Evolutionary conservation across 2,113 vertebrate genomes (phyloP).

Genomic region (Symphodus melops): DNA sequence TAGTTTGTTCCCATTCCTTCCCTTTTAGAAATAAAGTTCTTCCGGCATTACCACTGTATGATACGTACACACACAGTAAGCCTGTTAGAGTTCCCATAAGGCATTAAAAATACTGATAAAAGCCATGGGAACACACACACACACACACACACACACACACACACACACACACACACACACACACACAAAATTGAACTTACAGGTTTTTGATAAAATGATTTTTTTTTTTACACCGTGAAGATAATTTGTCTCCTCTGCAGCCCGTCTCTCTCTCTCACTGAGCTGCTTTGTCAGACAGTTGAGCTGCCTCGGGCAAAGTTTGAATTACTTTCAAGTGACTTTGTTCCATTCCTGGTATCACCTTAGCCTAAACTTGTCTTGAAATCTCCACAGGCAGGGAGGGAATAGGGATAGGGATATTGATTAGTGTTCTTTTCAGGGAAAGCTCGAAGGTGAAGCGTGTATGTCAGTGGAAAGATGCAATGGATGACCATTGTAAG

Average conservation of each 20-base stretch:
- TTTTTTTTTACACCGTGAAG: slow-evolving; percentile 20
- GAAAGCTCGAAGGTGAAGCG: slow-evolving; percentile 47
- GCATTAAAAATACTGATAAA: slow-evolving; percentile 12
- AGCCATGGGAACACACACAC: slow-evolving; percentile 17
- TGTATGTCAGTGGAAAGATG: slow-evolving; percentile 36
- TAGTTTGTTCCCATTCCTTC: too few relatives aligned
- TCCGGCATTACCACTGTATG: too few relatives aligned
- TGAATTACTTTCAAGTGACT: slow-evolving; percentile 79
- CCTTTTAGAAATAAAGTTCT: too few relatives aligned
- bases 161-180: neutral
- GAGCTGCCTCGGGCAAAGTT: slow-evolving; percentile 63
- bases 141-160: neutral
- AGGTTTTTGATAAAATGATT: slow-evolving; percentile 4
- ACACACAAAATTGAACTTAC: slow-evolving; percentile 12
- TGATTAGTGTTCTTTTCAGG: slow-evolving; percentile 59
- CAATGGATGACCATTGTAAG: slow-evolving; percentile 27
- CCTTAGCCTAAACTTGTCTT: slow-evolving; percentile 74
- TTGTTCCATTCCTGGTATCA: slow-evolving; percentile 68
- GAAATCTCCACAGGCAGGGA: slow-evolving; percentile 52
- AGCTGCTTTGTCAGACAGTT: slow-evolving; percentile 62
- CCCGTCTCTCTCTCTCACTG: slow-evolving; percentile 31
- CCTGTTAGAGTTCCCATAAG: slow-evolving; percentile 11
- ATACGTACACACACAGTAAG: neutral
- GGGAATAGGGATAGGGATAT: slow-evolving; percentile 42
- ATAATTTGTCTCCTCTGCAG: slow-evolving; percentile 40